phyloP scores from a whole-genome alignment of 2,797 vertebrate genomes.

The Gila robusta region DNA sequence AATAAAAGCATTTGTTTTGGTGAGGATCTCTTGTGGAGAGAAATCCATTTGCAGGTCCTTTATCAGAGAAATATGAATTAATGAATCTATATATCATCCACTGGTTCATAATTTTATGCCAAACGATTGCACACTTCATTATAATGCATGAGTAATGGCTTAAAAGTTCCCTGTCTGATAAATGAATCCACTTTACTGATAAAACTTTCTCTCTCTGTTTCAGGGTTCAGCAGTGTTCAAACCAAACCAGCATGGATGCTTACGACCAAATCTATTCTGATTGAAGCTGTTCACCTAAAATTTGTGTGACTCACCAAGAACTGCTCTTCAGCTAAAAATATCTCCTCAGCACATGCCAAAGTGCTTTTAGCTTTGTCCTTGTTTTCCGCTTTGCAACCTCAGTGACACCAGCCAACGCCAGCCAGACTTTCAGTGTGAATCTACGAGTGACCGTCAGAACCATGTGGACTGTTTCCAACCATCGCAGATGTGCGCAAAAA shows the following conservation, averaged over 20 bases:
- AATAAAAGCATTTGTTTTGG: slow-evolving; percentile 6
- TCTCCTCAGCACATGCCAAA: slow-evolving; percentile 40
- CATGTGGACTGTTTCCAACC: neutral
- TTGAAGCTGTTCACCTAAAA: slow-evolving; percentile 53
- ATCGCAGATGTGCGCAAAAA: neutral
- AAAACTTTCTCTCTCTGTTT: slow-evolving; percentile 35
- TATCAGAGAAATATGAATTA: slow-evolving; percentile 21
- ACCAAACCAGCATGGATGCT: neutral
- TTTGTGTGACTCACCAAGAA: slow-evolving; percentile 55
- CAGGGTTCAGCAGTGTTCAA: slow-evolving; percentile 21
- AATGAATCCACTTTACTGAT: slow-evolving; percentile 9
- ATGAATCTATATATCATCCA: slow-evolving; percentile 27
- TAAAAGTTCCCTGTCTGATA: slow-evolving; percentile 14
- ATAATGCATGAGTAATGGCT: neutral
- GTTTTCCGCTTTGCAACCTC: slow-evolving; percentile 39
- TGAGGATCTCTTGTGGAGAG: neutral
- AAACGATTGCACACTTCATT: slow-evolving; percentile 31
- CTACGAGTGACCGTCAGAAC: neutral
- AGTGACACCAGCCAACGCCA: neutral
- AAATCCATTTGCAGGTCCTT: slow-evolving; percentile 30
- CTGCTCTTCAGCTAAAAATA: slow-evolving; percentile 54
- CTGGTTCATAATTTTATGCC: slow-evolving; percentile 21
- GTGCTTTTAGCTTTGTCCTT: slow-evolving; percentile 49
- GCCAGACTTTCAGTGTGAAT: neutral
- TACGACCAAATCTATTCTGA: slow-evolving; percentile 8